These are phyloP conservation scores for Gadus chalcogrammus DNA, from an alignment of 2,113 vertebrate species.

Conservation along the genomic window DNA sequence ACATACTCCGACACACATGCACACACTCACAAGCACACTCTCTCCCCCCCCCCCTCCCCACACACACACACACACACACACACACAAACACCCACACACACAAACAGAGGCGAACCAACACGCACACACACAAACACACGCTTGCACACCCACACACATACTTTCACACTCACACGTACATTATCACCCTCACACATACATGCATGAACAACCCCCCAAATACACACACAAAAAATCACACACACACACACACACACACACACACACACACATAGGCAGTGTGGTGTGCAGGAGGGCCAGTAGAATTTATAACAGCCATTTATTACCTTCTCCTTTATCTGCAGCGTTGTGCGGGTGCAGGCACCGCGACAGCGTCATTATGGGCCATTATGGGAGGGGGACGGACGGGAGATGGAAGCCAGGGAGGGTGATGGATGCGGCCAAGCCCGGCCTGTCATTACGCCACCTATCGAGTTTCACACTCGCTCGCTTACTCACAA, in stretches of 20 bases:
- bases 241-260: background rate
- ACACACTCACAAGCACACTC: background rate
- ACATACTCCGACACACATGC: slow-evolving; percentile 18
- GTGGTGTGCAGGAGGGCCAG: slow-evolving; percentile 32
- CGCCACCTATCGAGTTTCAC: slow-evolving; percentile 25
- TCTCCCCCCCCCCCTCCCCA: too few relatives aligned
- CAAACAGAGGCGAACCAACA: slow-evolving; percentile 4
- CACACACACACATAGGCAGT: slow-evolving; percentile 1
- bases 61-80: background rate
- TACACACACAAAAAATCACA: background rate
- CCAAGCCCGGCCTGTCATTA: slow-evolving; percentile 48
- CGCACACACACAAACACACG: slow-evolving; percentile 38
- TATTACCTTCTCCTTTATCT: slow-evolving; percentile 61
- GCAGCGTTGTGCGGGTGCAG: slow-evolving; percentile 45
- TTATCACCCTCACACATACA: background rate
- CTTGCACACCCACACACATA: slow-evolving; percentile 23
- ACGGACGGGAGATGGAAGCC: slow-evolving; percentile 57
- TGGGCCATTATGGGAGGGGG: slow-evolving; percentile 53
- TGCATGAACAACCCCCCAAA: background rate
- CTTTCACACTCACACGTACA: slow-evolving; percentile 18
- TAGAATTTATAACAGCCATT: slow-evolving; percentile 63
- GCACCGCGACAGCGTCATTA: slow-evolving; percentile 42
- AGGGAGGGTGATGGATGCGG: slow-evolving; percentile 58
- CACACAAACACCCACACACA: background rate
- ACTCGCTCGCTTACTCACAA: slow-evolving; percentile 37